A percentile compares a stretch with the other conserved stretches of the same genome.
Evolutionary conservation across 2,888 invertebrate species (phyloP).

Genomic region (Leptarthrus brevirostris): DNA sequence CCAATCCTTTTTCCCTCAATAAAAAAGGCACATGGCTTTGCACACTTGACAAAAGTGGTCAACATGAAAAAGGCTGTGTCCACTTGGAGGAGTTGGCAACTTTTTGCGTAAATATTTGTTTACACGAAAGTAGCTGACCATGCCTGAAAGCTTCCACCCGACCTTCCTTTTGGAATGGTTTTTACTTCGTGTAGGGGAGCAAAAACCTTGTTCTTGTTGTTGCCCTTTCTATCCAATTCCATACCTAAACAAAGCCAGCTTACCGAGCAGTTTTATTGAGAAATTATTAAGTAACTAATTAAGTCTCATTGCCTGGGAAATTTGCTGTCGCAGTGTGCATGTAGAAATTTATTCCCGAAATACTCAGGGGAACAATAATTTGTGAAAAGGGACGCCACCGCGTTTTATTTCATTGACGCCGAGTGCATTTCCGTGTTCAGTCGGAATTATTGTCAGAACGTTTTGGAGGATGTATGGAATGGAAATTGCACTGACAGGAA

Average conservation of each 20-base stretch:
- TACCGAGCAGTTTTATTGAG: constrained; percentile 18
- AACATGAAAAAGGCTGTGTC: constrained; percentile 8
- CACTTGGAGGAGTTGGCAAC: constrained; percentile 9
- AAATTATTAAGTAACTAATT: constrained; percentile 39
- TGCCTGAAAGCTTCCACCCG: constrained; percentile 2
- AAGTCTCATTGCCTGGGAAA: constrained; percentile 9
- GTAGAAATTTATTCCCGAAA: background rate
- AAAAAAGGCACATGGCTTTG: background rate
- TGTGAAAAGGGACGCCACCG: background rate
- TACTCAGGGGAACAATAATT: background rate
- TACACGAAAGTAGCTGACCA: constrained; percentile 26
- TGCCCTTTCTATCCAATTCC: background rate
- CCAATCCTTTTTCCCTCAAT: constrained; percentile 19
- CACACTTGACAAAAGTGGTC: constrained; percentile 28
- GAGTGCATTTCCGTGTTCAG: constrained; percentile 21
- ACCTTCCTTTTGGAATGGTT: constrained; percentile 8
- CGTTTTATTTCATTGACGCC: background rate
- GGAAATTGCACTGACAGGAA: too few relatives aligned
- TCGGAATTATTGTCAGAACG: too few relatives aligned
- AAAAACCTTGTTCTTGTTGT: background rate
- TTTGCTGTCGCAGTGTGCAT: background rate
- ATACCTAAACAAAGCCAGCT: background rate
- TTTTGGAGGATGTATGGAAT: too few relatives aligned
- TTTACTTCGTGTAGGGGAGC: background rate
- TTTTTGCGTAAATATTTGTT: constrained; percentile 43